These are phyloP conservation scores for Laticauda colubrina DNA, from an alignment of 2,113 vertebrate species.

Conservation along the genomic window DNA sequence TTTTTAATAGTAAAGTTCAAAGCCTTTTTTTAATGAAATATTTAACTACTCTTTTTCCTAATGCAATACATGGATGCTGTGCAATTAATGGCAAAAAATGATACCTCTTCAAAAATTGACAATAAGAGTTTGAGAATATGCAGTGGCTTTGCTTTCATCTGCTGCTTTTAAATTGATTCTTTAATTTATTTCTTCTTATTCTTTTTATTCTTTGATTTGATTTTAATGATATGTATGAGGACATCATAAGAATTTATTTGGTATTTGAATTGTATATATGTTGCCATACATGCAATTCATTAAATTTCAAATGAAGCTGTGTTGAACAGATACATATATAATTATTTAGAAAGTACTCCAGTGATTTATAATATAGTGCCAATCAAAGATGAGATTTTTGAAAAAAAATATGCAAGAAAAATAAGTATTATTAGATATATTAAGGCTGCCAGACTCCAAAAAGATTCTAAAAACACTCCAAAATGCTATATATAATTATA, in stretches of 20 bases:
- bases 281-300: not conserved
- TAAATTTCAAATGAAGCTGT: not conserved
- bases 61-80: not conserved
- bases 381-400: not conserved
- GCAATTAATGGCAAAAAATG: not conserved
- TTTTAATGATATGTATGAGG: not conserved
- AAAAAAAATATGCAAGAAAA: not conserved
- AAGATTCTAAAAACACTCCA: not conserved
- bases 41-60: not conserved
- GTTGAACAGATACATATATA: not conserved
- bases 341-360: not conserved
- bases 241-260: not conserved
- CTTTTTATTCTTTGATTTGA: not conserved
- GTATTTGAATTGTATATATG: not conserved
- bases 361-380: not conserved
- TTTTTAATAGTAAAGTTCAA: not conserved
- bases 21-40: constrained; percentile 1
- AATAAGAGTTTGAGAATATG: not conserved
- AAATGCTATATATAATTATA: not conserved
- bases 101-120: not conserved
- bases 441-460: not conserved
- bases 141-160: not conserved
- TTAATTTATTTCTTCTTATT: not conserved
- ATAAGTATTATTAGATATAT: not conserved
- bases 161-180: not conserved